Evolutionary conservation across 2,888 invertebrate genomes (phyloP).

Genomic region (Idaea straminata): DNA sequence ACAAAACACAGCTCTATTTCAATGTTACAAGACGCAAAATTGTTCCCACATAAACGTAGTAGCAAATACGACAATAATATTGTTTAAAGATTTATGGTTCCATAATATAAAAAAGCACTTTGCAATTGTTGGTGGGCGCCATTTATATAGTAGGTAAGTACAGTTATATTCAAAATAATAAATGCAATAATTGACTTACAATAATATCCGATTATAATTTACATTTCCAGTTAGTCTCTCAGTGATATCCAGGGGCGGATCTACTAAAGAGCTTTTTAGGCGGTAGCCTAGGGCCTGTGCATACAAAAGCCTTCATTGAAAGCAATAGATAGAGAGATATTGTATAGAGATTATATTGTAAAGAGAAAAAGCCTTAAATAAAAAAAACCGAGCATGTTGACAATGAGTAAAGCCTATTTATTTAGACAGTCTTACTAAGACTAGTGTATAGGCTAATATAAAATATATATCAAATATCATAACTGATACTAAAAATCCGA

Average conservation of each 20-base stretch:
- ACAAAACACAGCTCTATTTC: conserved; percentile 3
- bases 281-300: too few relatives aligned
- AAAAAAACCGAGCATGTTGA: too few relatives aligned
- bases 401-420: too few relatives aligned
- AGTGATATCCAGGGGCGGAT: conserved; percentile 8
- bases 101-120: neutral
- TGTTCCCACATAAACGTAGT: conserved; percentile 14
- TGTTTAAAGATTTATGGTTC: conserved; percentile 2
- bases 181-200: conserved; percentile 14
- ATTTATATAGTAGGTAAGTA: conserved; percentile 36
- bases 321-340: too few relatives aligned
- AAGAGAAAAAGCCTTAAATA: too few relatives aligned
- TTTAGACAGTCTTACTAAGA: too few relatives aligned
- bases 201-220: conserved; percentile 20
- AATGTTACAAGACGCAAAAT: neutral
- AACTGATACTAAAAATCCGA: too few relatives aligned
- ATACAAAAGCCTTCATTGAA: too few relatives aligned
- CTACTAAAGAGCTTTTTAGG: too few relatives aligned
- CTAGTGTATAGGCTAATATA: too few relatives aligned
- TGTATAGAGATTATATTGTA: too few relatives aligned
- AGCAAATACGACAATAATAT: conserved; percentile 4
- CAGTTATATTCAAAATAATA: conserved; percentile 30
- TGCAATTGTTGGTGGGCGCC: conserved; percentile 15
- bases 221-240: conserved; percentile 32
- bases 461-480: too few relatives aligned